Percentiles rank a stretch among this genome's conserved stretches.
Evolutionary conservation across 1,140 invertebrate genomes (phyloP).

Genomic region (Drosophila lini): DNA sequence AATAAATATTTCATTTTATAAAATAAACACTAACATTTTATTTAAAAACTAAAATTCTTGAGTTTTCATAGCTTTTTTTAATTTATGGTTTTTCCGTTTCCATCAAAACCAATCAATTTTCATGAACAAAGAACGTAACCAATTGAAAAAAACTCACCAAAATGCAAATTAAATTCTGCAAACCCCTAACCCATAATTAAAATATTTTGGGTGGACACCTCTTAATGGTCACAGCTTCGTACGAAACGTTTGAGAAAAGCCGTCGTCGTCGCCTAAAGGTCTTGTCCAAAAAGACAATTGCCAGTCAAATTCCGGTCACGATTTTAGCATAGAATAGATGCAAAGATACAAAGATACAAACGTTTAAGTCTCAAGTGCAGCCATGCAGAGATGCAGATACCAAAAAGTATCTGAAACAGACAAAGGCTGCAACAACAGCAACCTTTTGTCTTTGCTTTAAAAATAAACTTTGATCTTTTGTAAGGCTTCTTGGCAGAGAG

Average conservation of each 20-base stretch:
- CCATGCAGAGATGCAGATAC: constrained; percentile 11
- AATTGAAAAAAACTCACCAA: neutral
- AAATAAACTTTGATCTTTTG: constrained; percentile 46
- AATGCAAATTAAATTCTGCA: neutral
- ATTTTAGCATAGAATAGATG: constrained; percentile 38
- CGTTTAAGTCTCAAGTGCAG: constrained; percentile 21
- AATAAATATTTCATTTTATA: too few species aligned
- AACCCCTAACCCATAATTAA: constrained; percentile 13
- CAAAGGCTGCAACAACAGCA: constrained; percentile 18
- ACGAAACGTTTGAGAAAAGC: constrained; percentile 11
- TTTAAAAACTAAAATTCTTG: neutral
- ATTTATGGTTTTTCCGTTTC: neutral
- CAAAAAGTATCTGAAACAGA: constrained; percentile 20
- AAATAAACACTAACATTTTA: too few species aligned
- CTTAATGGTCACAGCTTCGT: constrained; percentile 26
- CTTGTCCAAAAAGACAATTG: constrained; percentile 37
- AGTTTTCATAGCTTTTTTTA: neutral
- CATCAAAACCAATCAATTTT: neutral
- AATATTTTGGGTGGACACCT: constrained; percentile 27
- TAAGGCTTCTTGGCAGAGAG: constrained; percentile 3
- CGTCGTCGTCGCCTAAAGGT: constrained; percentile 32
- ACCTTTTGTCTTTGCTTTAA: constrained; percentile 9
- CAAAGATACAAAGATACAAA: constrained; percentile 9
- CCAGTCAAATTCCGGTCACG: constrained; percentile 60
- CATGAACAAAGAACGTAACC: neutral